Conservation (phyloP, 2,888 invertebrate species). For the Ypsolopha sequella region DNA sequence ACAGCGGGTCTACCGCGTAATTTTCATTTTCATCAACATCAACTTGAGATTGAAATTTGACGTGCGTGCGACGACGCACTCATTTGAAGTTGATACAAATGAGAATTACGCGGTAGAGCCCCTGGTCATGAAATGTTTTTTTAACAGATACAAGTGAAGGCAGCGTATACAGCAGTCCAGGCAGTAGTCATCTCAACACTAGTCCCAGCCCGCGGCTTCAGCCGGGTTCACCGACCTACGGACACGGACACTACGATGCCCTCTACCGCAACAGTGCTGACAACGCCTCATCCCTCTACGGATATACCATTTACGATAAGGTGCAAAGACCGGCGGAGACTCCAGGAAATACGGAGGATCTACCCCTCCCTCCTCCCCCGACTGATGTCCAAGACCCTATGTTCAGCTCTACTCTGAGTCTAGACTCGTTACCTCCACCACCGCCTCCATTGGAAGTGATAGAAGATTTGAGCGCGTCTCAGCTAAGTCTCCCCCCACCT, state of each 20-base stretch:
- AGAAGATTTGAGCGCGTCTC: slow-evolving; percentile 76
- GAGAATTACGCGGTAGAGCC: no score
- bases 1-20: no score
- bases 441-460: slow-evolving; percentile 68
- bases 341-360: slow-evolving; percentile 32
- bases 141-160: slow-evolving; percentile 34
- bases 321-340: background rate
- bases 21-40: no score
- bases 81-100: no score
- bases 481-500: slow-evolving; percentile 82
- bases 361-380: slow-evolving; percentile 80
- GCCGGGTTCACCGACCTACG: slow-evolving; percentile 34
- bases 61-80: no score
- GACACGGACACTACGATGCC: slow-evolving; percentile 43
- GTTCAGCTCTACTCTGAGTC: slow-evolving; percentile 81
- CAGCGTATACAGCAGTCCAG: slow-evolving; percentile 25
- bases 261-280: slow-evolving; percentile 29
- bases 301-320: background rate
- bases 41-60: no score
- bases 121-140: no score
- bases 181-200: slow-evolving; percentile 21
- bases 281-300: background rate
- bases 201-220: slow-evolving; percentile 28
- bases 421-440: slow-evolving; percentile 86
- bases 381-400: slow-evolving; percentile 64